A percentile compares a stretch with the other conserved stretches of the same genome.
Evolutionary conservation across 2,888 invertebrate genomes (phyloP).

Genomic region (Pseudococcus longispinus): DNA sequence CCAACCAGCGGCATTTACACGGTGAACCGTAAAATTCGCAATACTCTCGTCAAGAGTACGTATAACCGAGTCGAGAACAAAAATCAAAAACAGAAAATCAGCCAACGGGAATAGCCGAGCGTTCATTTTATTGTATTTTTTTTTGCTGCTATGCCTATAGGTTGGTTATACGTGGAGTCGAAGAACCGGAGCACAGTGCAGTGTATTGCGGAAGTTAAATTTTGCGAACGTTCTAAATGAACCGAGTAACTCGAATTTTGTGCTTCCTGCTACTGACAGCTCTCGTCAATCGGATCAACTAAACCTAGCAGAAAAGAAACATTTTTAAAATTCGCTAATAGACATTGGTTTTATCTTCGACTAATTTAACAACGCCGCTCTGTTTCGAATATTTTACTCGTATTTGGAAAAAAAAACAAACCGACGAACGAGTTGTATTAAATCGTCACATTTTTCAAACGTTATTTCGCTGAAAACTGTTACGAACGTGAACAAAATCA

Average conservation of each 20-base stretch:
- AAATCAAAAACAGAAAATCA: slow-evolving; percentile 39
- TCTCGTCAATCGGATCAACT: slow-evolving; percentile 22
- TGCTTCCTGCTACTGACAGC: background rate
- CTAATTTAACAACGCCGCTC: background rate
- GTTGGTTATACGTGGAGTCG: background rate
- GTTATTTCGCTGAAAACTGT: background rate
- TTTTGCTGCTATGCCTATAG: background rate
- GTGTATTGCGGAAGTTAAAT: slow-evolving; percentile 46
- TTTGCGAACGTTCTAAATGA: slow-evolving; percentile 51
- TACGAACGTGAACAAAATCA: background rate
- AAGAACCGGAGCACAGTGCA: background rate
- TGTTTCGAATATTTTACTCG: background rate
- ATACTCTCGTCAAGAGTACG: background rate
- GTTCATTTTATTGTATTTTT: background rate
- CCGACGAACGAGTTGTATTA: background rate
- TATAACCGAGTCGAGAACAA: background rate
- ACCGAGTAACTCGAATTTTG: slow-evolving; percentile 28
- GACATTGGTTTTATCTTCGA: background rate
- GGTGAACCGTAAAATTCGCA: slow-evolving; percentile 25
- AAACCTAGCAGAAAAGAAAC: slow-evolving; percentile 17
- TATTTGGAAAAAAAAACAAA: background rate
- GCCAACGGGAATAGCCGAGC: slow-evolving; percentile 28
- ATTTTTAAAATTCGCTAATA: slow-evolving; percentile 22
- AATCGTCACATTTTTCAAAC: background rate
- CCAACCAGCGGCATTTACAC: background rate